A percentile compares a stretch with the other conserved stretches of the same genome.
These are phyloP conservation scores for Neosalanx taihuensis DNA, from an alignment of 2,797 vertebrate species.

Conservation along the genomic window DNA sequence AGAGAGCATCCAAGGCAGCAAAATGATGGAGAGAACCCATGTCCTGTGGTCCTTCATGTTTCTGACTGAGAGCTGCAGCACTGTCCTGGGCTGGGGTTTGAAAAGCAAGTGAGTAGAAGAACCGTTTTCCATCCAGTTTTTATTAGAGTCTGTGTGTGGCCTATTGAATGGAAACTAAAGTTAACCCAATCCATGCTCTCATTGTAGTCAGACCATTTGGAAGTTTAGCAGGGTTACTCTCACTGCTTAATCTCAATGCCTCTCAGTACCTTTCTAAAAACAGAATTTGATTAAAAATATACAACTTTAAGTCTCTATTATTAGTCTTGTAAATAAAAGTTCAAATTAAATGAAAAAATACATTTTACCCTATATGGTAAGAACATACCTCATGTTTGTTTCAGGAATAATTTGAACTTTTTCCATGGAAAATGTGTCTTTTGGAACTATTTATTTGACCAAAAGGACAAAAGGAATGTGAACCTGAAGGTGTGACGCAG, in stretches of 20 bases:
- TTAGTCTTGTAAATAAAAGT: neutral
- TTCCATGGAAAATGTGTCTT: conserved; percentile 24
- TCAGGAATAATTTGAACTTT: conserved; percentile 7
- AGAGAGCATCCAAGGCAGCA: conserved; percentile 73
- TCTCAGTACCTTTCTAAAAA: too few relatives aligned
- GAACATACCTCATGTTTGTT: conserved; percentile 15
- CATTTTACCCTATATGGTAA: neutral
- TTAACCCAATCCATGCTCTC: conserved; percentile 71
- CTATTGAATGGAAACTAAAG: conserved; percentile 47
- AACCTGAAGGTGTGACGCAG: conserved; percentile 26
- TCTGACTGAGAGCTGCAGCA: conserved; percentile 31
- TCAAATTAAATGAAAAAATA: neutral
- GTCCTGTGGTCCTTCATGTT: conserved; percentile 57
- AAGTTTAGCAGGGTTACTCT: neutral
- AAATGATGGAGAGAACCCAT: conserved; percentile 65
- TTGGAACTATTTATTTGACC: conserved; percentile 10
- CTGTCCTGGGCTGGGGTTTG: conserved; percentile 43
- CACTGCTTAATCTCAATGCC: too few relatives aligned
- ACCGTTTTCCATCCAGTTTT: conserved; percentile 64
- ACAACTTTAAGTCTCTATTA: too few relatives aligned
- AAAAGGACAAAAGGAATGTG: conserved; percentile 21
- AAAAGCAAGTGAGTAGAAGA: conserved; percentile 54
- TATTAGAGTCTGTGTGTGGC: conserved; percentile 55
- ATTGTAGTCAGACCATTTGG: conserved; percentile 16
- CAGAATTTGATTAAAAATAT: too few relatives aligned